Conservation (phyloP, 2,113 vertebrate genomes). For the Desmodus rotundus region DNA sequence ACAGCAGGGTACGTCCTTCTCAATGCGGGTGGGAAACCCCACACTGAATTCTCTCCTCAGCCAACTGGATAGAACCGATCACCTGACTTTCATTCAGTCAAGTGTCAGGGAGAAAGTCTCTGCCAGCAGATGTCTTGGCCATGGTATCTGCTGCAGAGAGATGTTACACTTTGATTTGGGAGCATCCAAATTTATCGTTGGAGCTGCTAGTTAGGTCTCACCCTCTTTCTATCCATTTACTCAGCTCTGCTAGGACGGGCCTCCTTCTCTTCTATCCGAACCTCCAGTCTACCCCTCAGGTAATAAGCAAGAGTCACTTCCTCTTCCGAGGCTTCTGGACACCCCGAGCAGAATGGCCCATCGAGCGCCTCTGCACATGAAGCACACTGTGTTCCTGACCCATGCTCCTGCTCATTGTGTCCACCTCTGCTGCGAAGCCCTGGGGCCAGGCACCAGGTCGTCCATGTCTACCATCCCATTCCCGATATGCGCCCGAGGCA, state of each 20-base stretch:
- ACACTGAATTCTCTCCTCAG: background rate
- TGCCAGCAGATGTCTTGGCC: accelerated
- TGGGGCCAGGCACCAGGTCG: accelerated
- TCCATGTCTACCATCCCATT: background rate
- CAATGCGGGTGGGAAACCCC: background rate
- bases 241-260: background rate
- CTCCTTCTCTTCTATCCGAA: background rate
- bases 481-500: background rate
- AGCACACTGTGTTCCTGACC: background rate
- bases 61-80: no score
- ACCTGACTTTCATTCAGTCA: accelerated
- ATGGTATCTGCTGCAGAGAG: no score
- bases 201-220: background rate
- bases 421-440: background rate
- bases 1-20: accelerated
- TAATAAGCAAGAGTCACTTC: background rate
- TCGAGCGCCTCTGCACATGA: no score
- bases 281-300: no score
- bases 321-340: background rate
- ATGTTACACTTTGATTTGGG: background rate
- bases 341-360: background rate
- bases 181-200: background rate
- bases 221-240: background rate
- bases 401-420: background rate
- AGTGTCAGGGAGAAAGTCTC: background rate